These are phyloP conservation scores for Dicyrtomina minuta DNA, from an alignment of 2,888 invertebrate genomes.

Conservation along the genomic window DNA sequence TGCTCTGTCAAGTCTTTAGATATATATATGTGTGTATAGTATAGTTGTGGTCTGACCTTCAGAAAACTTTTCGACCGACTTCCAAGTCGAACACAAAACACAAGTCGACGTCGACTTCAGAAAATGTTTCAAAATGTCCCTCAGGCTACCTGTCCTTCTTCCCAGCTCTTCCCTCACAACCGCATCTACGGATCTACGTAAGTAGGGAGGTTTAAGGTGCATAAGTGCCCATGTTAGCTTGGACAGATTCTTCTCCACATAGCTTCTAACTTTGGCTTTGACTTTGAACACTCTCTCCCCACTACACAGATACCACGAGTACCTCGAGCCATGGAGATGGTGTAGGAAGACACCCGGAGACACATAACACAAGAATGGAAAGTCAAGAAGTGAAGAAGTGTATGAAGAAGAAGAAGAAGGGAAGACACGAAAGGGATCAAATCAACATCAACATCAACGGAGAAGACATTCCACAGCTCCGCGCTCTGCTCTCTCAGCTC, in stretches of 20 bases:
- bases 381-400: too few relatives aligned
- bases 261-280: neutral
- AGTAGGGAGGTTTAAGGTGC: too few relatives aligned
- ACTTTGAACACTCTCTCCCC: neutral
- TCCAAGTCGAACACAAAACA: too few relatives aligned
- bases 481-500: neutral
- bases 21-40: too few relatives aligned
- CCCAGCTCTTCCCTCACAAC: neutral
- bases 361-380: too few relatives aligned
- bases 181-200: too few relatives aligned
- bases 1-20: too few relatives aligned
- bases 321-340: too few relatives aligned
- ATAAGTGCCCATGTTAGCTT: too few relatives aligned
- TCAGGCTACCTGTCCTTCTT: slow-evolving; percentile 27
- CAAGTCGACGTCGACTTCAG: too few relatives aligned
- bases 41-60: slow-evolving; percentile 14
- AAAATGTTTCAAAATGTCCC: slow-evolving; percentile 19
- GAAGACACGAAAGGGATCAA: too few relatives aligned
- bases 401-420: neutral
- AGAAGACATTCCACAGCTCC: slow-evolving; percentile 14
- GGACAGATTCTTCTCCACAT: neutral
- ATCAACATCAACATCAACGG: neutral
- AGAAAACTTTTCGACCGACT: slow-evolving; percentile 12
- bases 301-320: neutral
- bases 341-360: too few relatives aligned